Conservation (phyloP, 2,797 vertebrate species). For the Parambassis ranga region DNA sequence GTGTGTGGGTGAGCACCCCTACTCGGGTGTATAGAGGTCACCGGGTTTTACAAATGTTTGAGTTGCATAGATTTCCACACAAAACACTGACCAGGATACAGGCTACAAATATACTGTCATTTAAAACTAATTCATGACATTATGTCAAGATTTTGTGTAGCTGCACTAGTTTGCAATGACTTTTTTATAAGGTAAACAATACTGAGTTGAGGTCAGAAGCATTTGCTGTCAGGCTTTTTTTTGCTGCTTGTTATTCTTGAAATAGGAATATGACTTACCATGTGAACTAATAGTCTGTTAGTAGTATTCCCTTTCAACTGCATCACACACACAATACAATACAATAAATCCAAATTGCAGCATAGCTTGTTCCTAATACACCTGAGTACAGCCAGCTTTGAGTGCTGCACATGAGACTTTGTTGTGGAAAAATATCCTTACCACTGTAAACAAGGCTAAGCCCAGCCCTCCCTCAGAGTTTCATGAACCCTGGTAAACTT, state of each 20-base stretch:
- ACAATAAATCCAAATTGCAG: not conserved
- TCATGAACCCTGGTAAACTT: slow-evolving; percentile 38
- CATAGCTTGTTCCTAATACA: not conserved
- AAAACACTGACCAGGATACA: not conserved
- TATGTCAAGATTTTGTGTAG: too few species aligned
- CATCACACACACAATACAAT: not conserved
- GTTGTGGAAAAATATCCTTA: slow-evolving; percentile 25
- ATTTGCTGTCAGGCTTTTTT: too few species aligned
- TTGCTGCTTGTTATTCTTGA: too few species aligned
- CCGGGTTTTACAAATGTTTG: not conserved
- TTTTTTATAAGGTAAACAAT: too few species aligned
- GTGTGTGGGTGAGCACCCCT: not conserved
- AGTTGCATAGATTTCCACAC: not conserved
- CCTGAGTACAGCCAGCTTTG: not conserved
- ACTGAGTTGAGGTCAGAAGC: too few species aligned
- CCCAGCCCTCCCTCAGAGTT: not conserved
- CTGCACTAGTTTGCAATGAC: too few species aligned
- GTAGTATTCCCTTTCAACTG: too few species aligned
- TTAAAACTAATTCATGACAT: not conserved
- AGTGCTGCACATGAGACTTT: slow-evolving; percentile 1
- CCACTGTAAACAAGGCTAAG: slow-evolving; percentile 26
- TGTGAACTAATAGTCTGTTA: too few species aligned
- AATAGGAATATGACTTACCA: not conserved
- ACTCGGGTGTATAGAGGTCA: not conserved
- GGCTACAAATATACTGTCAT: too few species aligned